Evolutionary conservation across 2,888 invertebrate genomes (phyloP).

Genomic region (Calameuta filiformis): DNA sequence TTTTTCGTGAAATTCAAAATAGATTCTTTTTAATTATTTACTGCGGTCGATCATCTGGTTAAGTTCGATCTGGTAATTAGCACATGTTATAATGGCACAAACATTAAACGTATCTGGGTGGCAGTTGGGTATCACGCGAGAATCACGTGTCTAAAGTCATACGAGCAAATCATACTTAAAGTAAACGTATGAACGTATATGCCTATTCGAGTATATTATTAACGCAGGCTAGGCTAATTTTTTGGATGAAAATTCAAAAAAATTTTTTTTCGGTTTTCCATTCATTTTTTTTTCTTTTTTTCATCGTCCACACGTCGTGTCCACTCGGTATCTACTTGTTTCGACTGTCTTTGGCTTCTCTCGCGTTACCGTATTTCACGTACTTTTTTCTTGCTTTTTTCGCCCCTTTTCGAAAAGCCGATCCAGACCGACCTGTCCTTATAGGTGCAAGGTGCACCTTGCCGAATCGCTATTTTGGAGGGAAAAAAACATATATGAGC

Average conservation of each 20-base stretch:
- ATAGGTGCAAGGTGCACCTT: background rate
- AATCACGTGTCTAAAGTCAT: slow-evolving; percentile 18
- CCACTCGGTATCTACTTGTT: background rate
- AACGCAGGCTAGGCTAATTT: background rate
- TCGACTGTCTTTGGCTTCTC: background rate
- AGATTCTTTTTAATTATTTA: background rate
- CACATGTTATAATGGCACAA: slow-evolving; percentile 12
- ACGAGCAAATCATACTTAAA: background rate
- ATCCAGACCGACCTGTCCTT: background rate
- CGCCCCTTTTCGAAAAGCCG: background rate
- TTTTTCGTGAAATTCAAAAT: background rate
- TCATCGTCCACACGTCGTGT: background rate
- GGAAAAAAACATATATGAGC: background rate
- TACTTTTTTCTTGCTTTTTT: background rate
- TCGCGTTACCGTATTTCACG: background rate
- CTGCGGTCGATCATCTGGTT: slow-evolving; percentile 9
- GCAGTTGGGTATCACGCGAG: slow-evolving; percentile 19
- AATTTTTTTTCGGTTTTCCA: background rate
- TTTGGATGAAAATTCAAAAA: background rate
- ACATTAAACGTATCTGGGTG: slow-evolving; percentile 23
- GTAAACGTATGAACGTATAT: no score
- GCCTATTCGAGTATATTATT: background rate
- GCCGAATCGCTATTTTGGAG: background rate
- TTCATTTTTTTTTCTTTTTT: no score
- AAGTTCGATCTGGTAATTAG: slow-evolving; percentile 35